A percentile compares a stretch with the other conserved stretches of the same genome.
Conservation (phyloP, 2,888 invertebrate genomes). For the Sialis lutaria region DNA sequence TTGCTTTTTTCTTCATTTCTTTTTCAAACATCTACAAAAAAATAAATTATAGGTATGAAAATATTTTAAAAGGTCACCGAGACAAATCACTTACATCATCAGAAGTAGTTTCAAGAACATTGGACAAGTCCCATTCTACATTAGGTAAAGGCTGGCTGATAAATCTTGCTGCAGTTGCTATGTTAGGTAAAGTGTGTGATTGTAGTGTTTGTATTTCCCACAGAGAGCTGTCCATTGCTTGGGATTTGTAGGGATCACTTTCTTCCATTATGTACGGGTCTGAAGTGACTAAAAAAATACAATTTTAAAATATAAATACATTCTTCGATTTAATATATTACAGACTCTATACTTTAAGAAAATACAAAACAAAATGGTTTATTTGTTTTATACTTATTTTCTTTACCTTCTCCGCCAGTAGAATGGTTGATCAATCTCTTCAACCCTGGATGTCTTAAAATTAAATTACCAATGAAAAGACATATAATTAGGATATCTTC, state of each 20-base stretch:
- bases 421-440: slow-evolving; percentile 44
- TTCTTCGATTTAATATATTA: too few relatives aligned
- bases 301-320: too few relatives aligned
- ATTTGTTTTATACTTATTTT: slow-evolving; percentile 10
- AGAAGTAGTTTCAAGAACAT: slow-evolving; percentile 43
- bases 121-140: slow-evolving; percentile 49
- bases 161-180: slow-evolving; percentile 54
- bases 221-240: slow-evolving; percentile 74
- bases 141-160: slow-evolving; percentile 47
- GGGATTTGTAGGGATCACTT: slow-evolving; percentile 55
- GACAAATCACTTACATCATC: slow-evolving; percentile 31
- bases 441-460: slow-evolving; percentile 68
- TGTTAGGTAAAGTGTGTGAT: slow-evolving; percentile 51
- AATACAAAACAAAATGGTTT: neutral
- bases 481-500: slow-evolving; percentile 61
- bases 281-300: slow-evolving; percentile 25
- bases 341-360: neutral
- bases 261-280: slow-evolving; percentile 83
- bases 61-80: neutral
- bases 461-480: slow-evolving; percentile 69
- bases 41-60: neutral
- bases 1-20: slow-evolving; percentile 57
- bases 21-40: slow-evolving; percentile 50
- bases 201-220: slow-evolving; percentile 82
- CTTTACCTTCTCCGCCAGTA: slow-evolving; percentile 23